A percentile compares a stretch with the other conserved stretches of the same genome.
phyloP scores from a whole-genome alignment of 1,140 invertebrate genomes.

The Macrosteles quadrilineatus region DNA sequence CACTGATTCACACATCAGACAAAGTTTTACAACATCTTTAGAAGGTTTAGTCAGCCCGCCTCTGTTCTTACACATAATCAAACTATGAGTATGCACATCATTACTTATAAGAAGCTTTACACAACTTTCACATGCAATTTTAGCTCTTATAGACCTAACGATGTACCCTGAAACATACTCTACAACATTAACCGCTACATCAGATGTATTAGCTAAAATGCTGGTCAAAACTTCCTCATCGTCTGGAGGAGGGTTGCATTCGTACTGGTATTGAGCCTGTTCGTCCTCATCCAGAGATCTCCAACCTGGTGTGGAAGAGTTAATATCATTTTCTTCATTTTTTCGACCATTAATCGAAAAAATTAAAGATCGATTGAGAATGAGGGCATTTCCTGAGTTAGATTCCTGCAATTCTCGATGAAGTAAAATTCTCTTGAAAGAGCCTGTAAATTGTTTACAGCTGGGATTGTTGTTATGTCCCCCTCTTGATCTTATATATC shows the following conservation, averaged over 20 bases:
- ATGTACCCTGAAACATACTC: constrained; percentile 1
- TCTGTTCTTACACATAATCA: not conserved
- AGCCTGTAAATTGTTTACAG: constrained; percentile 17
- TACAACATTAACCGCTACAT: not conserved
- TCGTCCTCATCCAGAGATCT: not conserved
- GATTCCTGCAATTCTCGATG: constrained; percentile 23
- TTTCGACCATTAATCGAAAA: not conserved
- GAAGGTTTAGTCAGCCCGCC: too few relatives aligned
- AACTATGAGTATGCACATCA: not conserved
- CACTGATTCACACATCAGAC: not conserved
- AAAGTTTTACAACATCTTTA: not conserved
- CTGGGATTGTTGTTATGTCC: constrained; percentile 38
- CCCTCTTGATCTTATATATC: constrained; percentile 30
- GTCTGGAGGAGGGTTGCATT: not conserved
- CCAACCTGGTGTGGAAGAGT: constrained; percentile 15
- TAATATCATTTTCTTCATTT: constrained; percentile 11
- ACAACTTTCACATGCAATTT: constrained; percentile 1
- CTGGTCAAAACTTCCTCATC: not conserved
- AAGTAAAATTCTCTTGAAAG: constrained; percentile 25
- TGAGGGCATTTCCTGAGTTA: constrained; percentile 11
- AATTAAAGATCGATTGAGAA: constrained; percentile 15
- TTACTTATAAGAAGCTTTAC: too few relatives aligned
- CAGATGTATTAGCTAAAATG: not conserved
- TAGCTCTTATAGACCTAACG: not conserved
- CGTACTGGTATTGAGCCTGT: not conserved